Percentiles rank a stretch among this genome's conserved stretches.
Evolutionary conservation across 2,797 vertebrate genomes (phyloP).

Genomic region (Lepus townsendii): DNA sequence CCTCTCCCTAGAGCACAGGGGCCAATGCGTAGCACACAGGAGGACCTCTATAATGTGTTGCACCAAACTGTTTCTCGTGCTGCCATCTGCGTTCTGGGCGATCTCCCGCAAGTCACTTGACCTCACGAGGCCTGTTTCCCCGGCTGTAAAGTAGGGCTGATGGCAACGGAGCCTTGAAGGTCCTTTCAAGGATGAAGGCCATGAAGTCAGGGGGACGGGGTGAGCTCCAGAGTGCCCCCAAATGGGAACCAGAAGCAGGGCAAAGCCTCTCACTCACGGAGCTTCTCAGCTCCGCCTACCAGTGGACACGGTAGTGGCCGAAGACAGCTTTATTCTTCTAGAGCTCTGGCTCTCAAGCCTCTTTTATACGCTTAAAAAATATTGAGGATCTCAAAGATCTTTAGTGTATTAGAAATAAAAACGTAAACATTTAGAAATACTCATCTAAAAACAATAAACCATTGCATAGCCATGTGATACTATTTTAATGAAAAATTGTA

Average conservation of each 20-base stretch:
- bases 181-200: background rate
- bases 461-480: background rate
- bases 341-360: background rate
- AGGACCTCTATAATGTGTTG: background rate
- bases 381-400: conserved; percentile 10
- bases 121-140: background rate
- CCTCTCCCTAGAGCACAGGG: background rate
- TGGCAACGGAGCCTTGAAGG: background rate
- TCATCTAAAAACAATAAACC: conserved; percentile 30
- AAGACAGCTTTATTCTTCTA: background rate
- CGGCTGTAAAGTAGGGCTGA: background rate
- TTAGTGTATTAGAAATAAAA: background rate
- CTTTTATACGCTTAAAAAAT: background rate
- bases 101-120: background rate
- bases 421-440: background rate
- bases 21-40: background rate
- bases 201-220: accelerated
- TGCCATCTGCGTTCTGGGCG: background rate
- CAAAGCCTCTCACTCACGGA: background rate
- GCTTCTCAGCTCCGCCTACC: background rate
- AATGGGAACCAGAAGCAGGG: background rate
- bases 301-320: background rate
- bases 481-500: background rate
- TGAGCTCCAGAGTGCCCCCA: background rate
- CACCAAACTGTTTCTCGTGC: background rate